phyloP scores from a whole-genome alignment of 30 jellyfish, hydroid and myxozoan species.

The Turritopsis dohrnii region DNA sequence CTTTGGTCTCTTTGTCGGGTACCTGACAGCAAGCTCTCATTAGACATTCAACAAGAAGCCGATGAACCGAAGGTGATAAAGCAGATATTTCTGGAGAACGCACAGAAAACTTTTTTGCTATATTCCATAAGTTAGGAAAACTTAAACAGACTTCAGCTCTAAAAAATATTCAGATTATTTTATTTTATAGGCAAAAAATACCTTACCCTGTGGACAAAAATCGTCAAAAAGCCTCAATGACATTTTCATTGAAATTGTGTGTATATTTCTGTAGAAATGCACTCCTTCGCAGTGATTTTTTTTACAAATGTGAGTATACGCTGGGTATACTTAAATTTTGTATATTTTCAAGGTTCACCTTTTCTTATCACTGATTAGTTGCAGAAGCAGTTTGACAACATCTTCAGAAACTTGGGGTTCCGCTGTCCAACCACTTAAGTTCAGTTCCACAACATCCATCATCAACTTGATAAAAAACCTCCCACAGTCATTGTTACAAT shows the following conservation, averaged over 20 bases:
- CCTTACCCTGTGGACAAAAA: no score
- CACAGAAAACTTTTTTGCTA: constrained; percentile 58
- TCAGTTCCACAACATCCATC: constrained; percentile 47
- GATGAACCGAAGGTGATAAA: constrained; percentile 59
- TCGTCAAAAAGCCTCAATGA: no score
- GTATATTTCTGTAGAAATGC: no score
- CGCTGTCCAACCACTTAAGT: constrained; percentile 49
- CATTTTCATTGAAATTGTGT: no score
- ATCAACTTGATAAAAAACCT: constrained; percentile 31
- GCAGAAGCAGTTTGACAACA: constrained; percentile 55
- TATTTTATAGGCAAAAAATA: no score
- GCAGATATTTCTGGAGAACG: constrained; percentile 33
- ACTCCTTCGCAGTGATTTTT: no score
- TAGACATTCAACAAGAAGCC: constrained; percentile 69
- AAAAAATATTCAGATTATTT: neutral
- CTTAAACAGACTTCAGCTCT: constrained; percentile 59
- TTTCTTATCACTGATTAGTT: constrained; percentile 28
- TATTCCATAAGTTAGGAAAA: constrained; percentile 62
- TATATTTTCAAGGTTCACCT: constrained; percentile 23
- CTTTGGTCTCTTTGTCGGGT: neutral
- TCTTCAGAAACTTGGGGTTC: constrained; percentile 80
- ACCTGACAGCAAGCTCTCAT: constrained; percentile 66
- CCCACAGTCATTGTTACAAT: constrained; percentile 45
- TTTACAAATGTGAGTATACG: no score
- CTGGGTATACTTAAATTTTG: no score